Percentiles rank a stretch among this genome's conserved stretches.
Evolutionary conservation across 1,140 invertebrate species (phyloP).

Genomic region (Drosophila subobscura): DNA sequence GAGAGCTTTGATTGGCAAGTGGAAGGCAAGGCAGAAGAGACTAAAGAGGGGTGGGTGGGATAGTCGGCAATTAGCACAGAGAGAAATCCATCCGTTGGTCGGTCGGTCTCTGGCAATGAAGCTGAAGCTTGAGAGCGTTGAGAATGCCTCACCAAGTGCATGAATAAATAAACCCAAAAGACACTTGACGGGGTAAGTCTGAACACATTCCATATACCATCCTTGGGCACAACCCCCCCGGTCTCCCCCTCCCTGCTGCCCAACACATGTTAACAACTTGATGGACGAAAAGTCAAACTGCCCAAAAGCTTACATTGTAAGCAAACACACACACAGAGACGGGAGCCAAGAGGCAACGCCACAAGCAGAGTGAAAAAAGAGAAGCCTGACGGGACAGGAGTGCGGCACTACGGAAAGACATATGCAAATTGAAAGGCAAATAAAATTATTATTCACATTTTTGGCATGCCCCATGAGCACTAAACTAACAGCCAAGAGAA

Average conservation of each 20-base stretch:
- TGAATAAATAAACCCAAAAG: slow-evolving; percentile 77
- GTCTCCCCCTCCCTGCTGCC: slow-evolving; percentile 23
- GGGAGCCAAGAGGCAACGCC: background rate
- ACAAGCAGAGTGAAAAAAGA: slow-evolving; percentile 19
- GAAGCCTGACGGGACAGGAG: slow-evolving; percentile 27
- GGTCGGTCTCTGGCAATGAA: slow-evolving; percentile 38
- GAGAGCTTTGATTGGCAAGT: slow-evolving; percentile 70
- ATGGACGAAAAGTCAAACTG: slow-evolving; percentile 78
- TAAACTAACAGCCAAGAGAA: slow-evolving; percentile 74
- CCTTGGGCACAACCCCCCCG: background rate
- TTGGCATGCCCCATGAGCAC: slow-evolving; percentile 78
- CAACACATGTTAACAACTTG: slow-evolving; percentile 81
- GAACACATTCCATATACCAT: slow-evolving; percentile 5
- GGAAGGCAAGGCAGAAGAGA: slow-evolving; percentile 6
- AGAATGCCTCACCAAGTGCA: slow-evolving; percentile 80
- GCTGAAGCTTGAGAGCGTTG: slow-evolving; percentile 61
- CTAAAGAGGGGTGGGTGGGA: background rate
- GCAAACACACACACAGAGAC: slow-evolving; percentile 44
- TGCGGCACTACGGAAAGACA: background rate
- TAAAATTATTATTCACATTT: slow-evolving; percentile 82
- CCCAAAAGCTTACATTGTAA: slow-evolving; percentile 77
- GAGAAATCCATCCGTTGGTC: slow-evolving; percentile 48
- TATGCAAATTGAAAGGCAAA: slow-evolving; percentile 78
- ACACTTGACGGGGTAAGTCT: slow-evolving; percentile 51
- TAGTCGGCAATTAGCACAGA: slow-evolving; percentile 64